Evolutionary conservation across 2,888 invertebrate species (phyloP).

Genomic region (Nematopogon swammerdamellus): DNA sequence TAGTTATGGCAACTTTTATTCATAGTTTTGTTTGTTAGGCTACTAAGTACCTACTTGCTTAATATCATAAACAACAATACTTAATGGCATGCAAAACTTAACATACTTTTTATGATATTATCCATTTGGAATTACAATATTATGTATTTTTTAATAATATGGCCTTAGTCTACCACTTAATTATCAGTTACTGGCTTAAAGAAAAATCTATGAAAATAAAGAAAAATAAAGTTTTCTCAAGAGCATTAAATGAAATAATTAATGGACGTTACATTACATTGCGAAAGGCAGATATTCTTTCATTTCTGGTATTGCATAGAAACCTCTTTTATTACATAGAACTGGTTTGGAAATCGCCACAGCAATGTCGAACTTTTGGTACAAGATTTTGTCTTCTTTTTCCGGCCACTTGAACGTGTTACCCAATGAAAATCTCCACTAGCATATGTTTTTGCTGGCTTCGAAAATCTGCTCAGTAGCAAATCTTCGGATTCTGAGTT

Average conservation of each 20-base stretch:
- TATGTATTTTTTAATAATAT: too few species aligned
- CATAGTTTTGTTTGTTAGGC: too few species aligned
- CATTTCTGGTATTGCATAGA: conserved; percentile 11
- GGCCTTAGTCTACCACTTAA: too few species aligned
- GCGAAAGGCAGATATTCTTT: conserved; percentile 10
- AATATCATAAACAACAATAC: too few species aligned
- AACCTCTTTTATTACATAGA: conserved; percentile 10
- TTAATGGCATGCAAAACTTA: too few species aligned
- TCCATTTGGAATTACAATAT: too few species aligned
- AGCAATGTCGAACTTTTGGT: conserved; percentile 7
- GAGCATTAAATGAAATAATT: not conserved
- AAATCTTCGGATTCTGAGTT: not conserved
- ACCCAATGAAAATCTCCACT: conserved; percentile 6
- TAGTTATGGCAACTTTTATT: too few species aligned
- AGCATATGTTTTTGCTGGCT: not conserved
- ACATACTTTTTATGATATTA: too few species aligned
- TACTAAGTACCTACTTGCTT: too few species aligned
- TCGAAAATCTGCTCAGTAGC: conserved; percentile 1
- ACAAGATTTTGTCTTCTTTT: conserved; percentile 12
- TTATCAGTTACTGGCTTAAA: not conserved
- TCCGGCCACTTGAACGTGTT: conserved; percentile 12
- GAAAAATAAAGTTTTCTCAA: not conserved
- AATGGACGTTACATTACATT: conserved; percentile 4
- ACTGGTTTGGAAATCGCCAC: conserved; percentile 8
- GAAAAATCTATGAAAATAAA: too few species aligned